Base-by-base conservation (phyloP, 2,797 vertebrate genomes). In the Sparus aurata region DNA sequence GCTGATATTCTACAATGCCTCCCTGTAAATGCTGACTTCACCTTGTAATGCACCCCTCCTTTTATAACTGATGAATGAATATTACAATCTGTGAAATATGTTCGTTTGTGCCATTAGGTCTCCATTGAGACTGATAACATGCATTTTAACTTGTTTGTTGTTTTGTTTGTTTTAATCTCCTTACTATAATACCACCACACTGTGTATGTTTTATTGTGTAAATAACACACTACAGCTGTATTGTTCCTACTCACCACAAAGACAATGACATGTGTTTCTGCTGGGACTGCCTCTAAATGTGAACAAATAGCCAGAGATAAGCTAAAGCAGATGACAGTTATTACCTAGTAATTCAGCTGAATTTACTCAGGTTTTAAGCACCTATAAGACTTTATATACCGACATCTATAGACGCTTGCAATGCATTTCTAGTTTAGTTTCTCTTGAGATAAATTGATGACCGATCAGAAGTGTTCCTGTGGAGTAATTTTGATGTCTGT, bases 1-100 rank as follows among this genome's bases (percentile, higher is more conserved):
- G 3, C 67, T 72, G 50, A 41, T 63, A 18, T 18, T 43, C 7
- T 67, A 4, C 13, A 53, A 10, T 5, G 1, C 17, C 17, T 70
- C 13, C 34, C 10, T n/a, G 58, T 0, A 58, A 64, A 53, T 57
- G 49, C n/a, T 0, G 5, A 43, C 17, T n/a, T 43, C 27, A 20
- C 2, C 64, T 57, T n/a, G 62, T 17, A 1, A 5, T 52, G 20
- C 25, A 10, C 45, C 59, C 67, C 49, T 25, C 55, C 72, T 45
- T 60, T 25, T 69, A 17, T 55, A 63, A 49, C 59, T 1, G 8
- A 69, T 55, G 85, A 57, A 53, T 73, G 81, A 74, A 74, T 87
- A 64, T 20, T 1, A 58, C 61, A 50, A 41, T 0, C 11, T 58
- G 47, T 79, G 27, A 20, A 59, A 7, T 45, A 12, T 61, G 25